phyloP scores from a whole-genome alignment of 2,797 vertebrate genomes.

The Enoplosus armatus region DNA sequence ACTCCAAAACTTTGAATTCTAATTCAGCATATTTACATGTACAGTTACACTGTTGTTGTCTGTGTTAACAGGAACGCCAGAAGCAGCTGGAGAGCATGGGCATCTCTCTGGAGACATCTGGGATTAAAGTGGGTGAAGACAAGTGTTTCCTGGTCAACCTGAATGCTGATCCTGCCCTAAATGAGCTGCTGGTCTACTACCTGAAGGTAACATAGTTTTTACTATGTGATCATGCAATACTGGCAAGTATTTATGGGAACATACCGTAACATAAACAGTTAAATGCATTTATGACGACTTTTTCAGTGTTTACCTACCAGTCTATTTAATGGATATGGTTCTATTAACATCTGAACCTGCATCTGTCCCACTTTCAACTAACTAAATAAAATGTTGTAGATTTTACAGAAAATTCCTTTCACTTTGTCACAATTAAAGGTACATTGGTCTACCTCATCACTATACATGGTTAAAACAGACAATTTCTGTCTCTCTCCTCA shows the following conservation, averaged over 20 bases:
- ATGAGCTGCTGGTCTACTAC: slow-evolving; percentile 98
- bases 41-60: slow-evolving; percentile 30
- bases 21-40: background rate
- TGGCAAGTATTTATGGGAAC: background rate
- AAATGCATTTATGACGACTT: background rate
- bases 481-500: background rate
- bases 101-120: slow-evolving; percentile 96
- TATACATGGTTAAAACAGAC: no score
- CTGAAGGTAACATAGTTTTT: slow-evolving; percentile 89
- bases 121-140: slow-evolving; percentile 98
- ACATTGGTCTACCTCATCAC: background rate
- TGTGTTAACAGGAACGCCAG: slow-evolving; percentile 91
- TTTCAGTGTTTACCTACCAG: background rate
- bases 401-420: background rate
- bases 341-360: background rate
- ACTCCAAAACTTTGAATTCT: background rate
- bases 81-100: slow-evolving; percentile 98
- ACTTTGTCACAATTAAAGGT: background rate
- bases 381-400: background rate
- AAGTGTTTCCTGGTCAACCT: slow-evolving; percentile 98
- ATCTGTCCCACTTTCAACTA: background rate
- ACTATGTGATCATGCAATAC: background rate
- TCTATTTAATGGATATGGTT: background rate
- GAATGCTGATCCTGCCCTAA: slow-evolving; percentile 97
- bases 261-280: background rate